A percentile compares a stretch with the other conserved stretches of the same genome.
phyloP scores from a whole-genome alignment of 2,797 vertebrate genomes.

The Poecilia wingei region DNA sequence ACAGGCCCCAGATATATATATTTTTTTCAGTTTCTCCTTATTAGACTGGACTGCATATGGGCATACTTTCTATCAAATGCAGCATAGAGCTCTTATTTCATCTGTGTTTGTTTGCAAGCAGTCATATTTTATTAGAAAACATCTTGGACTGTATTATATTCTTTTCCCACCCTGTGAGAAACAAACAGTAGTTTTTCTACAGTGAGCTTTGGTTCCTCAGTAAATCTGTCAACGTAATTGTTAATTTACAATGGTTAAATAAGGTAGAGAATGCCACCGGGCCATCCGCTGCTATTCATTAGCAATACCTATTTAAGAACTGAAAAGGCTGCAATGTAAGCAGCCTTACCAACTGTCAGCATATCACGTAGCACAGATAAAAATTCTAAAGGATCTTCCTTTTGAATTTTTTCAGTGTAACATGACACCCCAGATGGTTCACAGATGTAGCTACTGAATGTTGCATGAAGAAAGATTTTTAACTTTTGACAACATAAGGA shows the following conservation, averaged over 20 bases:
- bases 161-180: not conserved
- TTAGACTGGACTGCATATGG: slow-evolving; percentile 6
- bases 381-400: slow-evolving; percentile 4
- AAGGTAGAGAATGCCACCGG: not conserved
- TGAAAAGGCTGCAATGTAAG: slow-evolving; percentile 16
- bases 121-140: slow-evolving; percentile 1
- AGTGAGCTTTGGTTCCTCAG: not conserved
- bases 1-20: slow-evolving; percentile 35
- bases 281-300: not conserved
- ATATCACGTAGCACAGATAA: slow-evolving; percentile 43
- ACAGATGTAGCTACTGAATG: slow-evolving; percentile 25
- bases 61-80: slow-evolving; percentile 22
- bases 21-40: slow-evolving; percentile 18
- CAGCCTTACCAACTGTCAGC: slow-evolving; percentile 42
- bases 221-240: not conserved
- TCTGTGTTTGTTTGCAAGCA: not conserved
- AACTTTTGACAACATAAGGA: not conserved
- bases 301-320: slow-evolving; percentile 6
- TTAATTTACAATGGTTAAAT: not conserved
- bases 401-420: slow-evolving; percentile 1
- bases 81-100: not conserved
- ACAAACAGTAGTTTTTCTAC: not conserved
- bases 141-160: not conserved
- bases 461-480: not conserved
- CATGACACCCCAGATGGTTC: slow-evolving; percentile 15